Base-by-base conservation (phyloP, 2,797 vertebrate species). In the Pristis pectinata region DNA sequence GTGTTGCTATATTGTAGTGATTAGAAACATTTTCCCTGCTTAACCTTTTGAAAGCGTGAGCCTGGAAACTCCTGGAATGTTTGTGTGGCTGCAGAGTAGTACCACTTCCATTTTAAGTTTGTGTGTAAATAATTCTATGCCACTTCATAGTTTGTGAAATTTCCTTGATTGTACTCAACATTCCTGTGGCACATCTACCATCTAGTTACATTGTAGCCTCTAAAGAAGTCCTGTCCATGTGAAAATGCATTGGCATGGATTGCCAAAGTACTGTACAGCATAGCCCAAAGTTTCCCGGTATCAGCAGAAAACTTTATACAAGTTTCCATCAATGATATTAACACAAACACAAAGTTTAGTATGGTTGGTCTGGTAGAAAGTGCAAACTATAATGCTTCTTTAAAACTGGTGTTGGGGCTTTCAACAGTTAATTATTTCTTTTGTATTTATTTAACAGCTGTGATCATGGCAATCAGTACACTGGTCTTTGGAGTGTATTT, bases 401-500 rank as follows among this genome's bases (percentile, higher is more conserved):
- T 22, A 91, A 37, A 67, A 67, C 11, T 67, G 83, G 44, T 53
- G 56, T 15, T 59, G 11, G 7, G 27, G 87, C 59, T 91, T 67
- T 37, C 15, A 37, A 8, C n/a, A 8, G 85, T 61, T 15, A 8
- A 13, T 94, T 10, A 13, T 44, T 94, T 37, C 10, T 30, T 9
- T 67, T 37, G 37, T 79, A 1, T 82, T 15, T 3, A 64, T 79
- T 3, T 0, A 77, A 1, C 95, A 99, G 99, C 98, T 5, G 79
- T 97, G 92, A 96, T 97, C 96, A 99, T 99, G 98, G 97, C 97
- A 0, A 92, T 98, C 95, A 99, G 98, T 95, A 97, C 97, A 49
- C 96, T 96, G 0, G 95, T 97, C 0, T 98, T 99, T 19, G 98
- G 98, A 0, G 95, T 98, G 95, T 99, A 99, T 96, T 99, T 99